Percentiles rank a stretch among this genome's conserved stretches.
Evolutionary conservation across 2,113 vertebrate species (phyloP).

Genomic region (Spermophilus dauricus): DNA sequence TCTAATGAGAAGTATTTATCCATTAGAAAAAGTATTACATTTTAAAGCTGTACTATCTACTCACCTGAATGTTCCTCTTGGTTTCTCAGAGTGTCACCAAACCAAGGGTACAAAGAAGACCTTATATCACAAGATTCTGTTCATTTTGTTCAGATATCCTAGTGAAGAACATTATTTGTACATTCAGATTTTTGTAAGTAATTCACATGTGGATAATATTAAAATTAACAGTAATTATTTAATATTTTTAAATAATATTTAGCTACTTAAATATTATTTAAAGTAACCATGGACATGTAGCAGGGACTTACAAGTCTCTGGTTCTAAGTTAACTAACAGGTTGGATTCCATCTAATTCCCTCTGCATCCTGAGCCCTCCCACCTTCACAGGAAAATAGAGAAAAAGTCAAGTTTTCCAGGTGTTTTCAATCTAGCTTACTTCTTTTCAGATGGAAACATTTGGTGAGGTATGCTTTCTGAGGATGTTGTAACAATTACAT

Average conservation of each 20-base stretch:
- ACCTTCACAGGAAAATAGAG: neutral
- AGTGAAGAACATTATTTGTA: neutral
- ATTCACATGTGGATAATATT: neutral
- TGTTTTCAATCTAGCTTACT: neutral
- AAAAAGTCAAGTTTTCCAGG: neutral
- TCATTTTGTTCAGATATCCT: neutral
- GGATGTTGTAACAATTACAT: neutral
- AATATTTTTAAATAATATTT: too few relatives aligned
- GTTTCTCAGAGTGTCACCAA: neutral
- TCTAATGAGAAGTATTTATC: constrained; percentile 70
- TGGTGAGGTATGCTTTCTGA: neutral
- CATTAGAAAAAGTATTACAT: constrained; percentile 56
- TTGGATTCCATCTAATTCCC: neutral
- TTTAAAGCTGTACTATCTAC: neutral
- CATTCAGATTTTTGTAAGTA: neutral
- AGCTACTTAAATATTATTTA: neutral
- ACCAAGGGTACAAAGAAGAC: neutral
- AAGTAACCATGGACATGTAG: neutral
- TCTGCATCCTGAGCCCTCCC: neutral
- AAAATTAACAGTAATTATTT: neutral
- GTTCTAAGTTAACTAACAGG: neutral
- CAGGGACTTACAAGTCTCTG: neutral
- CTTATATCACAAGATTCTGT: neutral
- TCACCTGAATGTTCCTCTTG: constrained; percentile 35
- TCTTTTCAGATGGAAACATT: constrained; percentile 40